These are phyloP conservation scores for Lycaon pictus DNA, from an alignment of 2,113 vertebrate genomes.

Conservation along the genomic window DNA sequence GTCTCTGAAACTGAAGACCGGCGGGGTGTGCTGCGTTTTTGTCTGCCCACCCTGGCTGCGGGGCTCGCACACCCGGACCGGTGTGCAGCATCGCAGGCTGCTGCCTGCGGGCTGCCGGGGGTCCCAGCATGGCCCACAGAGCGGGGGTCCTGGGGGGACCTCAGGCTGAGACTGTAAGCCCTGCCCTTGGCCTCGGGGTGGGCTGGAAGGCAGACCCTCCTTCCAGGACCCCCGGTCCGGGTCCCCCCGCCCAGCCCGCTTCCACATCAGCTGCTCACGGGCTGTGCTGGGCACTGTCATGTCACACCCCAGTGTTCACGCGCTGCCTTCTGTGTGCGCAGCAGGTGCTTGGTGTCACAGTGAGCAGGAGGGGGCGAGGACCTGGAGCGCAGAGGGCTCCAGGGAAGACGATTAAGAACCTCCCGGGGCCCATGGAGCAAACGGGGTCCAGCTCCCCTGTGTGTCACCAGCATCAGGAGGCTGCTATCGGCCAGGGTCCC, in stretches of 20 bases:
- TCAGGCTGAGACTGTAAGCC: rapidly evolving
- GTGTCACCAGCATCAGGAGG: background rate
- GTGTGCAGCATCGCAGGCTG: rapidly evolving
- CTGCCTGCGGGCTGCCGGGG: rapidly evolving
- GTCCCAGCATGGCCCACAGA: background rate
- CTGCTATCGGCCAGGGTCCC: background rate
- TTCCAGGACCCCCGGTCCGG: background rate
- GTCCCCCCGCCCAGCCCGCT: rapidly evolving
- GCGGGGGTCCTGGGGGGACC: too few relatives aligned
- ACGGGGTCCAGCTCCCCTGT: rapidly evolving
- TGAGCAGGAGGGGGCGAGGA: background rate
- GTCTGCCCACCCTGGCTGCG: rapidly evolving
- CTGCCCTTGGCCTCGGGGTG: background rate
- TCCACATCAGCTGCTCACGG: rapidly evolving
- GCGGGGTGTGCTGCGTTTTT: rapidly evolving
- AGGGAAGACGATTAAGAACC: background rate
- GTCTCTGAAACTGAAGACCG: too few relatives aligned
- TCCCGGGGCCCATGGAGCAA: rapidly evolving
- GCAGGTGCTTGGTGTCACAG: rapidly evolving
- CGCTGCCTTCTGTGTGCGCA: background rate
- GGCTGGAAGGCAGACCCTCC: background rate
- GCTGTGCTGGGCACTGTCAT: too few relatives aligned
- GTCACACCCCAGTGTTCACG: rapidly evolving
- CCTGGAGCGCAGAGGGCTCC: background rate
- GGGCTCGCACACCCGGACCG: rapidly evolving